Evolutionary conservation across 2,113 vertebrate species (phyloP).

Genomic region (Catharus minimus): DNA sequence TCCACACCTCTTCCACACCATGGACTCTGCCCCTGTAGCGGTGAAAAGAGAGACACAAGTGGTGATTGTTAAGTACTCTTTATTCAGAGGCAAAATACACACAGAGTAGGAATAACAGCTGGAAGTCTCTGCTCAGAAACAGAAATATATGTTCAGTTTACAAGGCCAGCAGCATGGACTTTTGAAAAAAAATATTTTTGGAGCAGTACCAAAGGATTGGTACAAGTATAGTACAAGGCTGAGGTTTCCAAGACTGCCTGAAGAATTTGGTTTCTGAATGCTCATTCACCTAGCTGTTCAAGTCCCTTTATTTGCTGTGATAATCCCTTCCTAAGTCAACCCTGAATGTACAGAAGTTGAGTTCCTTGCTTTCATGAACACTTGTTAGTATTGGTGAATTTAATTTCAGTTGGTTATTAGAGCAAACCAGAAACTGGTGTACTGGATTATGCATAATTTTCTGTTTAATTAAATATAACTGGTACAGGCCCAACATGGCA

Average conservation of each 20-base stretch:
- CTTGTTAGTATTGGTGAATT: neutral
- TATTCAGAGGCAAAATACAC: neutral
- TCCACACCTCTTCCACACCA: neutral
- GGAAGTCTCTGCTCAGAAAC: neutral
- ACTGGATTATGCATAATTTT: neutral
- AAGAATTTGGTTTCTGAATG: neutral
- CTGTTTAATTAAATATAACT: slow-evolving; percentile 5
- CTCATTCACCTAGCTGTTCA: neutral
- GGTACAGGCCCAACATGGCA: neutral
- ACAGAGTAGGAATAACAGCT: neutral
- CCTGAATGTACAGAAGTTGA: neutral
- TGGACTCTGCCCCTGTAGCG: rapidly evolving
- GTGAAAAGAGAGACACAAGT: neutral
- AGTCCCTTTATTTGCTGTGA: neutral
- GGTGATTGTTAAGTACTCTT: neutral
- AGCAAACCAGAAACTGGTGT: neutral
- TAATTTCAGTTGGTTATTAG: neutral
- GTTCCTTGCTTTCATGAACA: neutral
- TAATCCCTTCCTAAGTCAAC: neutral
- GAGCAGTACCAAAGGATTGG: neutral
- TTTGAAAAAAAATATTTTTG: neutral
- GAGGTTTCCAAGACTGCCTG: neutral
- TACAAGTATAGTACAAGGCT: neutral
- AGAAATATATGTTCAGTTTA: neutral
- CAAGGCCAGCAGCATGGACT: neutral